Percentiles rank a stretch among this genome's conserved stretches.
phyloP scores from a whole-genome alignment of 2,113 vertebrate genomes.

The Pelecanus crispus region DNA sequence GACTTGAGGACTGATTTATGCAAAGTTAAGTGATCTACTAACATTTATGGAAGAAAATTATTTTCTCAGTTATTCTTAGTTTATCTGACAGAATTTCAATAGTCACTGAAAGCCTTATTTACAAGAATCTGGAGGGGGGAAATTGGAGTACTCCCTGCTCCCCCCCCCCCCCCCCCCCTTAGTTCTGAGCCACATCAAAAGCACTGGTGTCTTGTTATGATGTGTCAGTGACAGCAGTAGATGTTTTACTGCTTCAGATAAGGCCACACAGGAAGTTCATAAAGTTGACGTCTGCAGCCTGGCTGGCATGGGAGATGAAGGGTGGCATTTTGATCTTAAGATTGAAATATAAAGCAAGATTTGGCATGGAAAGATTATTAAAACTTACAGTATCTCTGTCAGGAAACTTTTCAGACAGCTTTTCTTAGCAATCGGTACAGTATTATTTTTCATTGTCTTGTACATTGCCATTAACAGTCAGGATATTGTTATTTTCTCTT shows the following conservation, averaged over 20 bases:
- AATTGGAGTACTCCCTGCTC: neutral
- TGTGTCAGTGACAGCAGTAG: neutral
- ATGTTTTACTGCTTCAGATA: neutral
- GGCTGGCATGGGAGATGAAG: neutral
- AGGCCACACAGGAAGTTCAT: neutral
- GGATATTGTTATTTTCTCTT: neutral
- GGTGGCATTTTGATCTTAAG: neutral
- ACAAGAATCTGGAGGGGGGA: neutral
- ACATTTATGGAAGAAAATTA: neutral
- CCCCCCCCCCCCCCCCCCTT: accelerated
- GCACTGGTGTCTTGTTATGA: neutral
- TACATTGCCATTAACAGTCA: neutral
- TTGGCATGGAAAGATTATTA: neutral
- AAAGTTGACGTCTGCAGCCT: neutral
- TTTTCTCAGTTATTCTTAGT: neutral
- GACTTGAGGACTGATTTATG: neutral
- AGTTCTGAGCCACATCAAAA: neutral
- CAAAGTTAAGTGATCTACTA: neutral
- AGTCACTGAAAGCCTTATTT: neutral
- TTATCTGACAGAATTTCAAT: neutral
- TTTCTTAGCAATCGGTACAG: neutral
- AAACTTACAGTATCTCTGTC: neutral
- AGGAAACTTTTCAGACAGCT: neutral
- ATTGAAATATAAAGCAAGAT: neutral
- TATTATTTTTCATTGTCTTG: neutral